Evolutionary conservation across 2,113 vertebrate genomes (phyloP).

Genomic region (Pogona vitticeps): DNA sequence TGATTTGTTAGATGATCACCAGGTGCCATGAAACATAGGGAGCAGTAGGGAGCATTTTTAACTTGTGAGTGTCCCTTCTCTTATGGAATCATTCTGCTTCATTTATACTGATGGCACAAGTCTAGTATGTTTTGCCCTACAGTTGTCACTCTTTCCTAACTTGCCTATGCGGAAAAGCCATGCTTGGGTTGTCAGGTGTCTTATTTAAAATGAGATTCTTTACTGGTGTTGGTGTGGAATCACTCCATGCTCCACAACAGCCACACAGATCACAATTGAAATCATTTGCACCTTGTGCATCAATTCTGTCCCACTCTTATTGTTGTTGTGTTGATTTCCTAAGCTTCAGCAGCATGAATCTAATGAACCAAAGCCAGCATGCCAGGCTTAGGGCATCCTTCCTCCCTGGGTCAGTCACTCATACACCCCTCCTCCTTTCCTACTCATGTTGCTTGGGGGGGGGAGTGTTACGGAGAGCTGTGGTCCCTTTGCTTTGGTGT

Average conservation of each 20-base stretch:
- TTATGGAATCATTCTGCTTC: not conserved
- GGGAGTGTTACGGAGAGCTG: not conserved
- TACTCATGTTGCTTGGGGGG: constrained; percentile 10
- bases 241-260: not conserved
- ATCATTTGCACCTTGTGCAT: not conserved
- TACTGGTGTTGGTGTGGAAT: not conserved
- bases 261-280: not conserved
- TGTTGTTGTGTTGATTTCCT: not conserved
- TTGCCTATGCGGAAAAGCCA: not conserved
- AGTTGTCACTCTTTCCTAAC: not conserved
- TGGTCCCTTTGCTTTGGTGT: constrained; percentile 7
- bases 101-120: not conserved
- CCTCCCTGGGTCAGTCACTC: constrained; percentile 30
- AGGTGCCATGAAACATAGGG: not conserved
- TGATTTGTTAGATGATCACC: not conserved
- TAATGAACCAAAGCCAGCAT: not conserved
- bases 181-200: not conserved
- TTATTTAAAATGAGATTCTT: not conserved
- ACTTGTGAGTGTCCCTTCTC: not conserved
- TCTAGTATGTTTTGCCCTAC: not conserved
- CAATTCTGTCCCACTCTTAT: not conserved
- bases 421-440: constrained; percentile 25
- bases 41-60: not conserved
- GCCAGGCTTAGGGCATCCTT: not conserved
- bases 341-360: not conserved